Conservation (phyloP, 2,113 vertebrate species). For the Vimba vimba region DNA sequence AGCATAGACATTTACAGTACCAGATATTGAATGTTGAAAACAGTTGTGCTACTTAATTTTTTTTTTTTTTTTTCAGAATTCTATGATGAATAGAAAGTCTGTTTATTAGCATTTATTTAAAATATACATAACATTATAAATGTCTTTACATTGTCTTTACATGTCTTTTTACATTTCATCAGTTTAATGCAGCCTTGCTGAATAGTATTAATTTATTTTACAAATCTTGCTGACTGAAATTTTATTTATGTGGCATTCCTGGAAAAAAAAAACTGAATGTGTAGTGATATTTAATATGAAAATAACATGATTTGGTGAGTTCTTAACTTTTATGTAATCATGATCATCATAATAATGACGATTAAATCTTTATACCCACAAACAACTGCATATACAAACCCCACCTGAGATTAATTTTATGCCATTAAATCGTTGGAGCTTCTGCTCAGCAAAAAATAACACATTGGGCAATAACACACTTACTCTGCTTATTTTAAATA, state of each 20-base stretch:
- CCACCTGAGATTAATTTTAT: not conserved
- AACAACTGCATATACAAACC: not conserved
- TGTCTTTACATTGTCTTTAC: not conserved
- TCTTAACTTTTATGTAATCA: not conserved
- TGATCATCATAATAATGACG: not conserved
- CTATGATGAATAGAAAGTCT: not conserved
- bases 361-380: not conserved
- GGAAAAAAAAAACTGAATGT: no score
- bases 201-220: no score
- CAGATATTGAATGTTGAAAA: no score
- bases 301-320: not conserved
- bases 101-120: not conserved
- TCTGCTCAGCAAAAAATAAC: not conserved
- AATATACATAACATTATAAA: not conserved
- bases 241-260: no score
- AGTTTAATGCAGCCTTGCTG: not conserved
- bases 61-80: not conserved
- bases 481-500: no score
- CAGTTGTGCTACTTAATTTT: no score
- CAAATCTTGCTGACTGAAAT: no score
- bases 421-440: not conserved
- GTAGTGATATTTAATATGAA: not conserved
- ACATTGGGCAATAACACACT: no score
- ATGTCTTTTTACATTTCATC: not conserved
- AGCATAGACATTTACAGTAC: no score